phyloP scores from a whole-genome alignment of 2,113 vertebrate species.

The Lichenostomus cassidix region DNA sequence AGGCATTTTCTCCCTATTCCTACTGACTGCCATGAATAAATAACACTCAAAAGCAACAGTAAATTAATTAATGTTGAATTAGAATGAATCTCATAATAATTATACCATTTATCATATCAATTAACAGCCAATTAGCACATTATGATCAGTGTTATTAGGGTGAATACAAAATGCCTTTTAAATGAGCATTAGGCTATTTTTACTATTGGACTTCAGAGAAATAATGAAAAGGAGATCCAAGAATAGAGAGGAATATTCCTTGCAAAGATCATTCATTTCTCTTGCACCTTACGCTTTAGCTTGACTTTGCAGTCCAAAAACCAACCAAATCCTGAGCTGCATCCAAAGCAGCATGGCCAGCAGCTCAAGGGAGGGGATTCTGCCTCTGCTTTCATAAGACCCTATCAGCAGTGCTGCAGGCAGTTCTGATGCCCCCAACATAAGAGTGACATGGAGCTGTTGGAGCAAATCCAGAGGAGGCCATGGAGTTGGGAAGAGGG shows the following conservation, averaged over 20 bases:
- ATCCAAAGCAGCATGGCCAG: not conserved
- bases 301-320: not conserved
- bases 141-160: conserved; percentile 32
- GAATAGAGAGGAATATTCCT: not conserved
- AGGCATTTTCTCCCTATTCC: conserved; percentile 40
- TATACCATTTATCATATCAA: conserved; percentile 60
- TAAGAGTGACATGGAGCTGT: not conserved
- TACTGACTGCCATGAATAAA: conserved; percentile 61
- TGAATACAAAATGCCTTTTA: conserved; percentile 50
- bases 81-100: conserved; percentile 70
- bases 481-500: fast-evolving
- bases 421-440: fast-evolving
- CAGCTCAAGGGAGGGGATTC: not conserved
- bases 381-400: not conserved
- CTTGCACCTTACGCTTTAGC: not conserved
- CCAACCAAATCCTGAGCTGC: not conserved
- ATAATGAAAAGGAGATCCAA: not conserved
- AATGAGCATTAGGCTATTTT: conserved; percentile 22
- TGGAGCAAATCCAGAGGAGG: not conserved
- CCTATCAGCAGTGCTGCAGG: not conserved
- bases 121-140: conserved; percentile 69
- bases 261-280: not conserved
- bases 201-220: not conserved
- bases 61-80: conserved; percentile 73
- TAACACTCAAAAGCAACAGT: conserved; percentile 64